Evolutionary conservation across 2,888 invertebrate genomes (phyloP).

Genomic region (Hypercompe scribonia): DNA sequence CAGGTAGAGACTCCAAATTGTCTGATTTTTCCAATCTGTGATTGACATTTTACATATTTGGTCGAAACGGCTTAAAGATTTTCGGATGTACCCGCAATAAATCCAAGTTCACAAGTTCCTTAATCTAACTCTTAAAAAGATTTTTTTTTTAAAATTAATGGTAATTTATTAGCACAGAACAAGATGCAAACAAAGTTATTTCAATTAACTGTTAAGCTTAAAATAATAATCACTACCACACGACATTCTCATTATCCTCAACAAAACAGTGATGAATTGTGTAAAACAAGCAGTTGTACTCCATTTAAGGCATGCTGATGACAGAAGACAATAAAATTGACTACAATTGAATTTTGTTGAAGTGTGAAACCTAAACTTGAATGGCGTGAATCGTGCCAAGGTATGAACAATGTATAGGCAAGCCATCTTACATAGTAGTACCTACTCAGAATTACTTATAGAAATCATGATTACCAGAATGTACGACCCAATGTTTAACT

Average conservation of each 20-base stretch:
- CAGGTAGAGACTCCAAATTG: no score
- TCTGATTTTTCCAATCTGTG: no score
- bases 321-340: slow-evolving; percentile 49
- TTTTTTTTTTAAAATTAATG: no score
- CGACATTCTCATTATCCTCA: slow-evolving; percentile 28
- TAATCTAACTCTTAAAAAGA: no score
- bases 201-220: slow-evolving; percentile 32
- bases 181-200: neutral
- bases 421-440: neutral
- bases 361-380: slow-evolving; percentile 23
- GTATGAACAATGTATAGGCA: slow-evolving; percentile 10
- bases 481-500: neutral
- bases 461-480: neutral
- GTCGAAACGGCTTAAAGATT: no score
- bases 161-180: neutral
- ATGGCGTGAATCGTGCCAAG: slow-evolving; percentile 38
- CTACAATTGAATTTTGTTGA: slow-evolving; percentile 48
- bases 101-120: no score
- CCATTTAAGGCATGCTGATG: slow-evolving; percentile 45
- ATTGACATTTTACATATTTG: no score
- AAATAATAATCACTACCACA: slow-evolving; percentile 38
- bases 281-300: slow-evolving; percentile 32
- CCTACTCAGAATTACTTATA: neutral
- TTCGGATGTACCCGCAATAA: no score
- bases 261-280: neutral